A percentile compares a stretch with the other conserved stretches of the same genome.
These are phyloP conservation scores for Phyllostomus discolor DNA, from an alignment of 2,113 vertebrate genomes.

Conservation along the genomic window DNA sequence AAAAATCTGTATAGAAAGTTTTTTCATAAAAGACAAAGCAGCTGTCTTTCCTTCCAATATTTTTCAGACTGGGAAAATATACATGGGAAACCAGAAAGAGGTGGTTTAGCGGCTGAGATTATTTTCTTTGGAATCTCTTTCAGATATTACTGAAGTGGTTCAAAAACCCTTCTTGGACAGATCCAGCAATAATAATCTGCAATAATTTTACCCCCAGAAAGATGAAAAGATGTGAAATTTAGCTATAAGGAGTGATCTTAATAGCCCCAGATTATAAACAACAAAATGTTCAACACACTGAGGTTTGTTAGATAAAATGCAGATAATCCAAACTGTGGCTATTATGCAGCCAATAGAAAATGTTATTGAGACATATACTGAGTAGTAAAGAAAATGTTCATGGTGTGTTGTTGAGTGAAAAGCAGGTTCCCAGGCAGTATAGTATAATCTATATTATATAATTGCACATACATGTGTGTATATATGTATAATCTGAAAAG, in stretches of 20 bases:
- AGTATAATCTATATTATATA: not conserved
- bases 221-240: slow-evolving; percentile 13
- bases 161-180: not conserved
- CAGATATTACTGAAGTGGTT: slow-evolving; percentile 10
- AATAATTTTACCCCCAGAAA: slow-evolving; percentile 29
- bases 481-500: not conserved
- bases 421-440: not conserved
- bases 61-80: slow-evolving; percentile 32
- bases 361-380: not conserved
- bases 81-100: slow-evolving; percentile 16
- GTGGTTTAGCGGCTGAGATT: slow-evolving; percentile 1
- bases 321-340: not conserved
- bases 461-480: not conserved
- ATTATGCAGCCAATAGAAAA: not conserved
- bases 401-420: not conserved
- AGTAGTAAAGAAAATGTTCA: not conserved
- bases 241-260: not conserved
- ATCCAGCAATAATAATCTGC: not conserved
- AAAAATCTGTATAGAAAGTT: slow-evolving; percentile 25
- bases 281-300: not conserved
- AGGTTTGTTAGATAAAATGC: slow-evolving; percentile 11
- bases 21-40: slow-evolving; percentile 23
- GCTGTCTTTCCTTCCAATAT: not conserved
- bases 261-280: not conserved
- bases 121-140: slow-evolving; percentile 46